These are phyloP conservation scores for Lophius piscatorius DNA, from an alignment of 2,113 vertebrate species.

Conservation along the genomic window DNA sequence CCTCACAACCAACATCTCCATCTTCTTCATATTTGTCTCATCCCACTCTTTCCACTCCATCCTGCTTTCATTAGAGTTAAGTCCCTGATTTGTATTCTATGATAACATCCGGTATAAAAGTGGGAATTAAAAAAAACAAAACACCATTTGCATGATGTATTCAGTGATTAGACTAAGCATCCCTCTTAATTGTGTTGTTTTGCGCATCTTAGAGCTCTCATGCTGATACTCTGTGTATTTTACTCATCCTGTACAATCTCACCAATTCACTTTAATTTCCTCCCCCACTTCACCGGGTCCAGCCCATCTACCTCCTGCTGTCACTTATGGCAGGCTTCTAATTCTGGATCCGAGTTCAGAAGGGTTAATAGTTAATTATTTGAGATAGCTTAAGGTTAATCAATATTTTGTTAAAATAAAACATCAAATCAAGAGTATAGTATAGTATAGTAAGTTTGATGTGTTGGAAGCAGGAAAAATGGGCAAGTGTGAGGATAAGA, in stretches of 20 bases:
- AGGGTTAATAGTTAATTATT: too few species aligned
- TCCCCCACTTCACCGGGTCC: constrained; percentile 30
- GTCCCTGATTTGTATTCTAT: constrained; percentile 76
- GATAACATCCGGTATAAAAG: constrained; percentile 54
- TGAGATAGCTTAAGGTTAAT: too few species aligned
- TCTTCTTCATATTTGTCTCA: constrained; percentile 17
- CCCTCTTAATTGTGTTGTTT: constrained; percentile 79
- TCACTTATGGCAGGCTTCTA: constrained; percentile 5
- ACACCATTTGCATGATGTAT: constrained; percentile 77
- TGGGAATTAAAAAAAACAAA: constrained; percentile 46
- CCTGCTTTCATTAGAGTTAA: constrained; percentile 69
- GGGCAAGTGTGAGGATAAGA: too few species aligned
- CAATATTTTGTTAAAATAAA: too few species aligned
- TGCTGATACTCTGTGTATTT: constrained; percentile 67
- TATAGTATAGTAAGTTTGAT: too few species aligned
- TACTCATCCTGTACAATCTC: constrained; percentile 53
- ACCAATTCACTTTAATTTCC: constrained; percentile 70
- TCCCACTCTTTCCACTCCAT: constrained; percentile 38
- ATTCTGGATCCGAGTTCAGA: too few species aligned
- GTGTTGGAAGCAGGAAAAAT: too few species aligned
- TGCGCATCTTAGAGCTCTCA: constrained; percentile 71
- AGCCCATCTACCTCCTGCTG: constrained; percentile 41
- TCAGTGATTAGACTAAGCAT: constrained; percentile 67
- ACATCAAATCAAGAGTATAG: too few species aligned
- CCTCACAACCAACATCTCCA: constrained; percentile 1